Evolutionary conservation across 2,797 vertebrate species (phyloP).

Genomic region (Pseudochaenichthys georgianus): DNA sequence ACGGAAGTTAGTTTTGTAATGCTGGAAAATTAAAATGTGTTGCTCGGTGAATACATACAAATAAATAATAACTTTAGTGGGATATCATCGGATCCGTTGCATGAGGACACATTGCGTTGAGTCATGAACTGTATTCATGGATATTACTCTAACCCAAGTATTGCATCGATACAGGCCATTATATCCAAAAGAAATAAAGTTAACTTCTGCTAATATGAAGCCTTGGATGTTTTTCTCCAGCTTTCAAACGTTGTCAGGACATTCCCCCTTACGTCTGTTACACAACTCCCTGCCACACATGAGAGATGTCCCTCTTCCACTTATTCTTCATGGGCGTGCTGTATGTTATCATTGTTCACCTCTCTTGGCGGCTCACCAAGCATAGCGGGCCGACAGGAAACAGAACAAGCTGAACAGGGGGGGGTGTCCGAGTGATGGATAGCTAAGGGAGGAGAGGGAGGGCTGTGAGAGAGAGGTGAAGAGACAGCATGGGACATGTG

Average conservation of each 20-base stretch:
- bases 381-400: constrained; percentile 13
- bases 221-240: neutral
- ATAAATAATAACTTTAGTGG: no score
- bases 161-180: neutral
- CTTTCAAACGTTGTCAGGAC: neutral
- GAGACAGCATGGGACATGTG: neutral
- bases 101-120: no score
- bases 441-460: neutral
- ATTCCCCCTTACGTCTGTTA: neutral
- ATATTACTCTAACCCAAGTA: no score
- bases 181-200: neutral
- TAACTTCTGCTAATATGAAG: neutral
- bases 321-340: no score
- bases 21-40: no score
- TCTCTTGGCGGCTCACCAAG: constrained; percentile 7
- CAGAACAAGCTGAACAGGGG: constrained; percentile 18
- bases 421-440: neutral
- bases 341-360: neutral
- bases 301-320: neutral
- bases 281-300: neutral
- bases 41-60: no score
- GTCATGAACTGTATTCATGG: no score
- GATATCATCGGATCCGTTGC: no score
- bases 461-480: neutral
- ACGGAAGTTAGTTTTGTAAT: no score